These are phyloP conservation scores for Agrilus cyanescens DNA, from an alignment of 2,888 invertebrate species.

Conservation along the genomic window DNA sequence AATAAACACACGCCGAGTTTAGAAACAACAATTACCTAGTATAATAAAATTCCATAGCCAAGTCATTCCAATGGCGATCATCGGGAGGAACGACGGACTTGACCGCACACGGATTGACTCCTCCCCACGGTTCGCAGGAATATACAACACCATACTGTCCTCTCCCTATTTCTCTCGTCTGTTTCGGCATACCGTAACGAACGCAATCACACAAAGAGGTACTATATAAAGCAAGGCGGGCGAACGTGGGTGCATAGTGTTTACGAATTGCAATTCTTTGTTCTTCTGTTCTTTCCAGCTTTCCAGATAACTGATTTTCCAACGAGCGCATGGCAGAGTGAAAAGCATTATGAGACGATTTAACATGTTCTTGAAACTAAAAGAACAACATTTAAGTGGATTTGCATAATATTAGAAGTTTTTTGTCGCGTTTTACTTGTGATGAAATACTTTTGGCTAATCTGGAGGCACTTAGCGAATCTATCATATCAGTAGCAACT, in stretches of 20 bases:
- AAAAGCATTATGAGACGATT: conserved; percentile 67
- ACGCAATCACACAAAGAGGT: conserved; percentile 71
- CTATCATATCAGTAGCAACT: conserved; percentile 55
- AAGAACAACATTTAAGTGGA: background rate
- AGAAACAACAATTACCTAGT: conserved; percentile 46
- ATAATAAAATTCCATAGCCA: conserved; percentile 86
- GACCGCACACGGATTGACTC: conserved; percentile 63
- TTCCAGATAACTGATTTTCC: conserved; percentile 55
- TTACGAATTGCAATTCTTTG: conserved; percentile 64
- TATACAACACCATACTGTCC: conserved; percentile 89
- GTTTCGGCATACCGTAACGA: conserved; percentile 56
- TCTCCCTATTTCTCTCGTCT: conserved; percentile 56
- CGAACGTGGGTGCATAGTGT: conserved; percentile 67
- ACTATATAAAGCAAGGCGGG: conserved; percentile 69
- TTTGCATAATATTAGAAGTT: conserved; percentile 36
- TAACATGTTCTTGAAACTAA: conserved; percentile 65
- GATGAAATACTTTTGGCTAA: conserved; percentile 60
- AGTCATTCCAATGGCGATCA: conserved; percentile 78
- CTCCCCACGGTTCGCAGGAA: conserved; percentile 64
- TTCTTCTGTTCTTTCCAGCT: conserved; percentile 70
- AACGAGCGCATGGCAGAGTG: conserved; percentile 58
- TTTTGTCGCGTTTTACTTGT: conserved; percentile 32
- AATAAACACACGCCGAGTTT: conserved; percentile 2
- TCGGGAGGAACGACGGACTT: conserved; percentile 84
- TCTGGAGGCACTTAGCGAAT: conserved; percentile 56